A percentile compares a stretch with the other conserved stretches of the same genome.
phyloP scores from a whole-genome alignment of 37 sponge, comb jelly and placozoan genomes.

The Hexactinellida sp. region DNA sequence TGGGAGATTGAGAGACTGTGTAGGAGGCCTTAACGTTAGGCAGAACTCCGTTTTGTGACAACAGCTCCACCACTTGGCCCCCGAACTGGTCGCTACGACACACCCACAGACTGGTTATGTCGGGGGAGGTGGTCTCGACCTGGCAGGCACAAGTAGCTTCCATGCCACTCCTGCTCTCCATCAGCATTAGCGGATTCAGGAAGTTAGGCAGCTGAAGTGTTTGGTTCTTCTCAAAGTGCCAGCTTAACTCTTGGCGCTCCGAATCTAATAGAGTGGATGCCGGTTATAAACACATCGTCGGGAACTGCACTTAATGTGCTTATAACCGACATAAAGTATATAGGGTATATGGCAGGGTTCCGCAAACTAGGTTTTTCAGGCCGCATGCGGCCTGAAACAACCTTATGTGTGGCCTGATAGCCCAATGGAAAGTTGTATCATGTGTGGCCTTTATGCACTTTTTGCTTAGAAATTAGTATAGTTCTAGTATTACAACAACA shows the following conservation, averaged over 20 bases:
- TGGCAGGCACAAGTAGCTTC: slow-evolving; percentile 11
- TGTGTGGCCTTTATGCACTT: too few species aligned
- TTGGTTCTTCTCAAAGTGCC: not conserved
- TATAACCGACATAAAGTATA: too few species aligned
- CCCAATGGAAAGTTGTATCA: too few species aligned
- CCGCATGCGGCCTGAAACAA: too few species aligned
- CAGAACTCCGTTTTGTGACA: not conserved
- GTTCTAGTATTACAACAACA: too few species aligned
- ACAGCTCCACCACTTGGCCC: slow-evolving; percentile 34
- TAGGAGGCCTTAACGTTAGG: not conserved
- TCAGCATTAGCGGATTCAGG: not conserved
- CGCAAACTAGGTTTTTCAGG: too few species aligned
- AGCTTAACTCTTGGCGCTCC: not conserved
- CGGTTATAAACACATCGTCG: too few species aligned
- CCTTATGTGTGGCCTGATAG: too few species aligned
- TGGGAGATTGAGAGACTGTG: not conserved
- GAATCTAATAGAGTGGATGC: not conserved
- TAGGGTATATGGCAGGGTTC: too few species aligned
- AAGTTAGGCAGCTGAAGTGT: not conserved
- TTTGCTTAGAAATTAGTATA: too few species aligned
- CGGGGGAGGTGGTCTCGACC: not conserved
- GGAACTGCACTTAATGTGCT: too few species aligned
- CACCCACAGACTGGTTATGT: slow-evolving; percentile 41
- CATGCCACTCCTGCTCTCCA: slow-evolving; percentile 13
- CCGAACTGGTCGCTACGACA: slow-evolving; percentile 39